These are phyloP conservation scores for Narcine bancroftii DNA, from an alignment of 2,113 vertebrate genomes.

Conservation along the genomic window DNA sequence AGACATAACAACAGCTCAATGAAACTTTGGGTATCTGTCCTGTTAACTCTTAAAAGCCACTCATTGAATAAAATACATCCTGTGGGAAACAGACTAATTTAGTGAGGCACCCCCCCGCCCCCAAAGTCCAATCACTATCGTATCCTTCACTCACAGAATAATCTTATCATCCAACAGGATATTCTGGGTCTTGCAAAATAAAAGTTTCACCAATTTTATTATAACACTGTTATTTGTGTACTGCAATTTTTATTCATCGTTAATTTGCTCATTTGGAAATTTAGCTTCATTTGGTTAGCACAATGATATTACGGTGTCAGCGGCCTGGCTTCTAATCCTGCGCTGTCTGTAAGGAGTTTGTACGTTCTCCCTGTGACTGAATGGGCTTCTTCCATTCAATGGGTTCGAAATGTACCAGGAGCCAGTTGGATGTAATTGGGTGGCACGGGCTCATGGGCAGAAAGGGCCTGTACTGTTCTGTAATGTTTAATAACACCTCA, in stretches of 20 bases:
- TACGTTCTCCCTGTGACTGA: no score
- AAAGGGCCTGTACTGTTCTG: no score
- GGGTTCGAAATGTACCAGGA: no score
- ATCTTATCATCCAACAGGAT: not conserved
- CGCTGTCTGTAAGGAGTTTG: no score
- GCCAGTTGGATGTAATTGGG: no score
- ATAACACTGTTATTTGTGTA: not conserved
- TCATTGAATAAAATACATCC: conserved; percentile 61
- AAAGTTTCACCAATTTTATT: not conserved
- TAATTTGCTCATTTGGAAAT: not conserved
- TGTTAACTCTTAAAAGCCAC: conserved; percentile 66
- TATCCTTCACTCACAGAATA: not conserved
- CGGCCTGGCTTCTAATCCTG: no score
- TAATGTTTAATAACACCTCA: no score
- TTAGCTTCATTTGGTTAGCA: not conserved
- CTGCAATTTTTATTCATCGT: not conserved
- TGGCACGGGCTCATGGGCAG: no score
- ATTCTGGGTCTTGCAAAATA: not conserved
- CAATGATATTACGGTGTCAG: no score
- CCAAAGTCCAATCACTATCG: no score
- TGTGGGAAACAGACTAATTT: conserved; percentile 49
- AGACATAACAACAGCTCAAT: conserved; percentile 60
- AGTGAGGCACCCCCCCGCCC: not conserved
- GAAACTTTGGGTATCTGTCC: conserved; percentile 57
- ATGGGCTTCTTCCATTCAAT: no score